Evolutionary conservation across 2,113 vertebrate species (phyloP).

Genomic region (Xiphias gladius): DNA sequence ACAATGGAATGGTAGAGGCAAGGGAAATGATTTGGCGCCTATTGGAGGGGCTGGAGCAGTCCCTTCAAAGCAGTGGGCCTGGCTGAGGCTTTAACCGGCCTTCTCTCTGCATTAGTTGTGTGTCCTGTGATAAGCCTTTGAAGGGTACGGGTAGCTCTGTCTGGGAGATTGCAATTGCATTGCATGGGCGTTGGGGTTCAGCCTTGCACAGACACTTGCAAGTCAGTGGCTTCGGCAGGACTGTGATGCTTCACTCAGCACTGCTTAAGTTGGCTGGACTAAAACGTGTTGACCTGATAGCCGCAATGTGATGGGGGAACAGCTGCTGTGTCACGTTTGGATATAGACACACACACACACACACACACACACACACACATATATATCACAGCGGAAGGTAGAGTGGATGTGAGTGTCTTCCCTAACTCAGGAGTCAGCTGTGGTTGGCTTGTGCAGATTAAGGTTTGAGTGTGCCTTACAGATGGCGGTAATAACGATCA

Average conservation of each 20-base stretch:
- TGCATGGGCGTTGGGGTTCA: conserved; percentile 53
- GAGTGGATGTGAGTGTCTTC: conserved; percentile 36
- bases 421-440: conserved; percentile 76
- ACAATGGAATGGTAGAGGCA: conserved; percentile 67
- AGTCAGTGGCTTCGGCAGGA: conserved; percentile 32
- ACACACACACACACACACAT: conserved; percentile 32
- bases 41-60: conserved; percentile 63
- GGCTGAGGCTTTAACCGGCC: conserved; percentile 74
- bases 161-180: conserved; percentile 62
- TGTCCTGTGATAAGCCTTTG: conserved; percentile 79
- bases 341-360: conserved; percentile 21
- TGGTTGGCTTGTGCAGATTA: conserved; percentile 77
- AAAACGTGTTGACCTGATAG: conserved; percentile 67
- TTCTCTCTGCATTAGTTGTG: conserved; percentile 77
- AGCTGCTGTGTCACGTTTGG: conserved; percentile 71
- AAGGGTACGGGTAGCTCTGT: conserved; percentile 71
- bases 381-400: conserved; percentile 43
- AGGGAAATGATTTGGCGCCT: conserved; percentile 80
- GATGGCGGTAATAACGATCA: conserved; percentile 84
- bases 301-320: conserved; percentile 67
- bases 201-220: conserved; percentile 5
- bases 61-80: conserved; percentile 75
- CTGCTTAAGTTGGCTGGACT: conserved; percentile 63
- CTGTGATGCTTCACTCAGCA: conserved; percentile 12
- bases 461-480: conserved; percentile 78